Evolutionary conservation across 2,888 invertebrate genomes (phyloP), one percentile per base, ranked within the genome.

Genomic region (Hirtodrosophila confusa): DNA sequence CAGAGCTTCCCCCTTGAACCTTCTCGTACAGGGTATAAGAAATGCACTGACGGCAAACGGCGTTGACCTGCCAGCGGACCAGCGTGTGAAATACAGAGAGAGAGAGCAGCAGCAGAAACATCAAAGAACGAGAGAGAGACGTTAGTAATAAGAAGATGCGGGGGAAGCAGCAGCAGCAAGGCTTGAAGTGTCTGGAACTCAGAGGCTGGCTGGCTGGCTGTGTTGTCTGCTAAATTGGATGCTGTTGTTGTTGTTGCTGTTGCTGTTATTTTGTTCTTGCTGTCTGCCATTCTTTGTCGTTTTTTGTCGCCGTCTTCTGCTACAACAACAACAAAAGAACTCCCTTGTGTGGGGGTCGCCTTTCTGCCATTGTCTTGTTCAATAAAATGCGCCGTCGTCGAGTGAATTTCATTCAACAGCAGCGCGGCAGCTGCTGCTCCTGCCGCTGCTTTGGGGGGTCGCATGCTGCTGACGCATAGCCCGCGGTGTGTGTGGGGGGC

Each of bases 151-250:
- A 17, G n/a, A 39, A 7, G n/a, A 9, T 17, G 33, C 29, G 44
- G 31, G 39, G 36, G 37, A 7, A 35, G 35, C 35, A 43, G 24
- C 31, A 43, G 55, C 45, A 64, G 48, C 40, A 53, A 47, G 50
- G 47, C 44, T 51, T 47, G 17, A 44, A 55, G 53, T 50, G 71
- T 49, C 56, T 64, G 69, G 64, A 49, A 57, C 49, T 69, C 53
- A 11, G 50, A 47, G 47, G n/a, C 50, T 54, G 17, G 17, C 50
- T 54, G 17, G 17, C 17, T 17, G 45, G 35, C 48, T 49, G 53
- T 68, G 61, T 54, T 60, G 69, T 69, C 60, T 78, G 84, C 61
- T 85, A 80, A 80, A 80, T 80, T 85, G 85, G 82, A 75, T 80
- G 80, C 78, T 79, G 78, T 31, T 60, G 11, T 49, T n/a, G 27